Evolutionary conservation across 1,140 invertebrate species (phyloP), one percentile per base, ranked within the genome.

Genomic region (Temnothorax nylanderi): DNA sequence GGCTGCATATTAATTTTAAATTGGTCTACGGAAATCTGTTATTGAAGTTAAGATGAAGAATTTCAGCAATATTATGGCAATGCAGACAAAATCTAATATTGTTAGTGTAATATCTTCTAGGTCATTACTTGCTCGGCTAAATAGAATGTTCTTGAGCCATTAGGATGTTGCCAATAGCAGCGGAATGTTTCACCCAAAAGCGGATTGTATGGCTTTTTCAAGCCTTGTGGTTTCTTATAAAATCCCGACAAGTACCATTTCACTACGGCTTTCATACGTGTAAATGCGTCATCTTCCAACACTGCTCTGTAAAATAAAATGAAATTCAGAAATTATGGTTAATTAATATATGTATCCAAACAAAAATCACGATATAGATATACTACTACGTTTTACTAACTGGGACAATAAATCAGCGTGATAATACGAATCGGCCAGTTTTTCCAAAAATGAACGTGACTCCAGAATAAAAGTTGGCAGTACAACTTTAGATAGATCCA

Each of bases 161-260:
- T 98, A 2, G 96, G 96, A 95, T 99, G 98, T 89, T 97, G 95
- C 98, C 98, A 99, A 94, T 97, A 98, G 92, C 98, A 99, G 0
- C 98, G 96, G 95, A 99, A 99, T 0, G 97, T 97, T 96, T 99
- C 98, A 0, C 98, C 99, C 51, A 99, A 95, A 64, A 99, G 98
- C 1, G 98, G 98, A 96, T 99, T 99, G 93, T 99, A 99, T 0
- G 99, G 99, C 93, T 99, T 99, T 95, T 99, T 99, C n/a, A 99
- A 95, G 93, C 98, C 97, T 96, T 99, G 96, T 93, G 98, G 97
- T 96, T 99, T 97, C 96, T 99, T 97, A 96, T 99, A 97, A 96
- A 99, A 96, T 93, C 97, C 98, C 93, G 97, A 96, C 34, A 99
- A 96, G 94, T 99, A 99, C 98, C 98, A 99, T 91, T 97, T 96